Evolutionary conservation across 2,113 vertebrate species (phyloP).

Genomic region (Phylloscopus whistleri): DNA sequence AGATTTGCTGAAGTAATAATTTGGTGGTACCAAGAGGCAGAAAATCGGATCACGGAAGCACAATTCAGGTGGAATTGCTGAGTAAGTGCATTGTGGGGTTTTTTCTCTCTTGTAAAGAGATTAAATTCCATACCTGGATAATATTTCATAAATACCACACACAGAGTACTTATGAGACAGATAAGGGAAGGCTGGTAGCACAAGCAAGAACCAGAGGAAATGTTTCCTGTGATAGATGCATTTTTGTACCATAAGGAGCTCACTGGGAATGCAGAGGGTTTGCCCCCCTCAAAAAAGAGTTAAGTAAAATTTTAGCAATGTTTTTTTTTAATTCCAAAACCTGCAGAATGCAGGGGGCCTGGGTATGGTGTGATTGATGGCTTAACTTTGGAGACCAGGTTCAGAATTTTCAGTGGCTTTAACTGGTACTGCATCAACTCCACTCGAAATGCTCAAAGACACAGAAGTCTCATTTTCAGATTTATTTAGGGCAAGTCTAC

Average conservation of each 20-base stretch:
- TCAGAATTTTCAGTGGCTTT: not conserved
- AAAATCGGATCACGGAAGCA: not conserved
- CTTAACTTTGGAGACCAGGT: not conserved
- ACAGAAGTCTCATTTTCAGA: not conserved
- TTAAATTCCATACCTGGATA: constrained; percentile 4
- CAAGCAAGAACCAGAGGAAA: not conserved
- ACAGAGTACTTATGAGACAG: not conserved
- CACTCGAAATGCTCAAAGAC: not conserved
- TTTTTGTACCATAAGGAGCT: not conserved
- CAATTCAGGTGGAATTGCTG: not conserved
- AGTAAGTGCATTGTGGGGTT: not conserved
- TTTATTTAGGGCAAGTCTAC: not conserved
- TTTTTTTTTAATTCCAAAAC: not conserved
- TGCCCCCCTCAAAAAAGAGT: not conserved
- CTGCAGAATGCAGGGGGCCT: not conserved
- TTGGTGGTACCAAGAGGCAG: not conserved
- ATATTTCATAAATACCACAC: not conserved
- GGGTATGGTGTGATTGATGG: not conserved
- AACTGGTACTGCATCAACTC: not conserved
- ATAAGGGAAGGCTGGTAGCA: not conserved
- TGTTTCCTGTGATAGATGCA: not conserved
- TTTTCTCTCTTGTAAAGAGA: not conserved
- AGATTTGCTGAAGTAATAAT: constrained; percentile 28
- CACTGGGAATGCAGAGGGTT: not conserved
- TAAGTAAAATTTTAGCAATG: not conserved